A percentile compares a stretch with the other conserved stretches of the same genome.
These are phyloP conservation scores for Dreissena polymorpha DNA, from an alignment of 1,140 invertebrate genomes.

Conservation along the genomic window DNA sequence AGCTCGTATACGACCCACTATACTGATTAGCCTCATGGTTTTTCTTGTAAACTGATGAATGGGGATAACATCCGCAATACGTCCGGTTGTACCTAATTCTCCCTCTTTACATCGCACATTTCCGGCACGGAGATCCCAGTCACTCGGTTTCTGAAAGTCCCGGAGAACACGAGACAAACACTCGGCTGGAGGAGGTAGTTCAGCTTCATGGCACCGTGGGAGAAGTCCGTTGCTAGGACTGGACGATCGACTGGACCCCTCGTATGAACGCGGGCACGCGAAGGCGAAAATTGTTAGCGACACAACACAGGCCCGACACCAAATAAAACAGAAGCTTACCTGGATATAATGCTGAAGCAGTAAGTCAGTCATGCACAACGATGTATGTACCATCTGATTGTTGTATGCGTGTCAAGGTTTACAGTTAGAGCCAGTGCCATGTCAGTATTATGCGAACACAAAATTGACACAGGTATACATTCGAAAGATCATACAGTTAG, in stretches of 20 bases:
- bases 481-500: no score
- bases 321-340: conserved; percentile 6
- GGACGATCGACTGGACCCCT: conserved; percentile 17
- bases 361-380: no score
- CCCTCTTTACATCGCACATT: background rate
- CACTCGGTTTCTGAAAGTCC: background rate
- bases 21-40: background rate
- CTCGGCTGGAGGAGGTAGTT: conserved; percentile 1
- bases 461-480: no score
- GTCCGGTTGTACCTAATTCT: background rate
- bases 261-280: conserved; percentile 1
- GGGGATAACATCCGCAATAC: background rate
- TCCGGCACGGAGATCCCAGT: background rate
- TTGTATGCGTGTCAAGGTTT: no score
- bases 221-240: conserved; percentile 16
- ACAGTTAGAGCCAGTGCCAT: no score
- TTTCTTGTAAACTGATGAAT: background rate
- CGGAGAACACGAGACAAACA: background rate
- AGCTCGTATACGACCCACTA: background rate
- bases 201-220: background rate
- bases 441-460: no score
- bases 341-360: background rate
- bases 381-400: no score
- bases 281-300: background rate
- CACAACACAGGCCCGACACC: background rate